Evolutionary conservation across 2,888 invertebrate species (phyloP), one percentile per base, ranked within the genome.

Genomic region (Mactromeris polynyma): DNA sequence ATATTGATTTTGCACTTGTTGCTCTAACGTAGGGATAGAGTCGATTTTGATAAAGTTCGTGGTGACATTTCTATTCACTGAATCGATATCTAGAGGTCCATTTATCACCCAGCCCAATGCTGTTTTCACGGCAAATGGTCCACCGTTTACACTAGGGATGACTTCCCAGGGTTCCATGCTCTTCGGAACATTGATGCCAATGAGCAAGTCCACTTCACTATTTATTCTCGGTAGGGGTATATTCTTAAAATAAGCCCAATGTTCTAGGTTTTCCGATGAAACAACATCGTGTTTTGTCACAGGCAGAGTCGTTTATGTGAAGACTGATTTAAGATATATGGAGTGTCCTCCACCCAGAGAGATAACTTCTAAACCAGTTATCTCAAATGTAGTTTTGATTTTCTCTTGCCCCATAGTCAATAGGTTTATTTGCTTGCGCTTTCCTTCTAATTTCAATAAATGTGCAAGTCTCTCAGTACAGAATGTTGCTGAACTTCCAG

Each of bases 161-260:
- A 92, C 88, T 31, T 92, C 90, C 88, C 89, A 90, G 19, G 92
- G 89, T 86, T 92, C 90, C 89, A 89, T 88, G 19, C 88, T 85
- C 81, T 79, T 92, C 17, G 92, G 92, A 1, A 84, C 87, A 83
- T 92, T 86, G 0, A 92, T 54, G 4, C 88, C 91, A 31, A 92
- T 90, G 6, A 91, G 73, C 4, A 92, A 42, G 33, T 87, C 91
- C n/a, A 92, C 82, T n/a, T 86, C 87, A 78, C 87, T 64, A 14
- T 91, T 87, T 19, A 90, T 89, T 7, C 42, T 81, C 0, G 86
- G 19, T 17, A 89, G 36, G 9, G 64, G 83, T 21, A 91, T 40
- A 40, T 89, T 82, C 17, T 69, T 40, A n/a, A 89, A 46, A 64
- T 91, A 84, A n/a, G n/a, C n/a, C n/a, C 89, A 89, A 26, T 51